These are phyloP conservation scores for Neuroterus valhalla DNA, from an alignment of 1,140 invertebrate genomes.

Conservation along the genomic window DNA sequence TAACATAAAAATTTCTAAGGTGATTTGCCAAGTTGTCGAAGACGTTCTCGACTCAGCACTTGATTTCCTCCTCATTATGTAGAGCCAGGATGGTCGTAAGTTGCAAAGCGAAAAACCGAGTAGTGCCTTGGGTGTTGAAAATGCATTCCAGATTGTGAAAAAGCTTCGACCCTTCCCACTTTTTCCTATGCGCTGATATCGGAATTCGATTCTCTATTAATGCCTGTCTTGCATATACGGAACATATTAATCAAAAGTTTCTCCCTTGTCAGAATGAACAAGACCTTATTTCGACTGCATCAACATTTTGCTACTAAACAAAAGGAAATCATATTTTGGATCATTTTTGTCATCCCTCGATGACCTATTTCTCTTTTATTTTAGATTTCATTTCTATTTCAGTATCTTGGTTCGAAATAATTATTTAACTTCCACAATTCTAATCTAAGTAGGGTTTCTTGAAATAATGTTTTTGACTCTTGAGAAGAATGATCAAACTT, in stretches of 20 bases:
- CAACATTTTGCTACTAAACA: neutral
- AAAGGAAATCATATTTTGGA: neutral
- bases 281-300: neutral
- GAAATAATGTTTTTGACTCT: too few relatives aligned
- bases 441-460: too few relatives aligned
- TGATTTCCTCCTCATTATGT: slow-evolving; percentile 15
- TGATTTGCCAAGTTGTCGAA: slow-evolving; percentile 2
- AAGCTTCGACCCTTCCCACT: neutral
- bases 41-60: neutral
- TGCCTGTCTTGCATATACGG: slow-evolving; percentile 13
- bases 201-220: slow-evolving; percentile 23
- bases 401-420: too few relatives aligned
- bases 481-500: too few relatives aligned
- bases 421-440: too few relatives aligned
- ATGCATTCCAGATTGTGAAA: neutral
- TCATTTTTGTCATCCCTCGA: neutral
- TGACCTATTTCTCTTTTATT: neutral
- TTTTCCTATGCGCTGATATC: neutral
- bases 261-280: slow-evolving; percentile 8
- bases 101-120: neutral
- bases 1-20: neutral
- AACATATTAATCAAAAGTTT: slow-evolving; percentile 26
- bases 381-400: neutral
- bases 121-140: neutral
- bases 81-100: neutral